Base-by-base conservation (phyloP, 2,888 invertebrate species). In the Colletes collaris region DNA sequence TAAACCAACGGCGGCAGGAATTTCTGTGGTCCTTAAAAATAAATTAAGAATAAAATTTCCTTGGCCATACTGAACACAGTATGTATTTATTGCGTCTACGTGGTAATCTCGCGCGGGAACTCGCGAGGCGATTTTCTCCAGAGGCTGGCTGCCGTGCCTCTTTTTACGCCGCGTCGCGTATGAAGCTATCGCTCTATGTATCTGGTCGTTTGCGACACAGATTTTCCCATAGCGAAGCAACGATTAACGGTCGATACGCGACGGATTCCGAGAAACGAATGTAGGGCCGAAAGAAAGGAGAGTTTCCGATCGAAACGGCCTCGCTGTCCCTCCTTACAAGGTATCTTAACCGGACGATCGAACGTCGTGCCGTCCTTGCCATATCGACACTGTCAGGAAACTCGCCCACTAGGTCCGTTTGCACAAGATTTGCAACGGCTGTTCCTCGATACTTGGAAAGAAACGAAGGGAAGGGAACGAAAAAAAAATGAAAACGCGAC, bases 1-100 rank as follows among this genome's bases (percentile, higher is more conserved):
- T 93, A 92, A 76, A 95, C 91, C 71, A 94, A 91, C 37, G 93
- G 93, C n/a, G 94, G 94, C 76, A 93, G 89, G 76, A 93, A 93
- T 88, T 94, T 94, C 64, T 93, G 92, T 35, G 94, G 93, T 77
- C 93, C 94, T 7, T 3, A 10, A 46, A 8, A 46, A 46, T 8
- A 40, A 27, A 27, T 27, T 27, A 27, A 2, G 27, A 27, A 27
- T 27, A 27, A 27, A 27, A 27, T 27, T 27, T 27, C 2, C 27
- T 2, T 27, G 27, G 27, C 27, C 27, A 27, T 2, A 27, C 27
- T 27, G 27, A 27, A 27, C 27, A 27, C 1, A 27, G 27, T 27
- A 27, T 27, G 27, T 27, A 27, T 27, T 27, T 27, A 27, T 27
- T 27, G 27, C 27, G 27, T 27, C 27, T 27, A 27, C 27, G 27